Base-by-base conservation (phyloP, 2,113 vertebrate species). In the Forbesichthys papilliferus region DNA sequence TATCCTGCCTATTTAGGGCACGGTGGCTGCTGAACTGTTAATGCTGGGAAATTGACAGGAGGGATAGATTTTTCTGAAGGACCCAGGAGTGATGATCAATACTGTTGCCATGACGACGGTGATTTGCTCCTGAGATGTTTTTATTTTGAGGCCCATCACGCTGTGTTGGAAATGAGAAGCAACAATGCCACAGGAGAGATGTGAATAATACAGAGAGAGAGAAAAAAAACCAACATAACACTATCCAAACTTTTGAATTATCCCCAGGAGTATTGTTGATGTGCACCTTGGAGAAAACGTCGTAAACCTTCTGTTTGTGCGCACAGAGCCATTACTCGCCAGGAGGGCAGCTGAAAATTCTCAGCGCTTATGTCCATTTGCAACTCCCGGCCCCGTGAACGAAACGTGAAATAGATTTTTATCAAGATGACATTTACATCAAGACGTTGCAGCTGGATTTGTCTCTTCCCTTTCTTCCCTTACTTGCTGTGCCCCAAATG, bases 31-130 rank as follows among this genome's bases (percentile, higher is more conserved):
- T 83, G 77, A 89, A 88, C 84, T 84, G 79, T 87, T 88, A 83
- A 86, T 84, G 83, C 75, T 77, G 76, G 68, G 73, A 85, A 88
- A 88, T 87, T 87, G 88, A 88, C 82, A 83, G 74, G 81, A 77
- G 80, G 55, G 72, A 86, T 90, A 49, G 89, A 91, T 91, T 88
- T 84, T 80, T 85, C 80, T 72, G 68, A 12, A 85, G 83, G 81
- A 78, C 84, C 84, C 84, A 72, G 66, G 80, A 85, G 85, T 64
- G 73, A 78, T 89, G 86, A 88, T 89, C 86, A 70, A 89, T 92
- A 88, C 82, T 79, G 89, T 92, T 91, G 80, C 87, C 82, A 91
- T 91, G 88, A 89, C 81, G 86, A 87, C 77, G 83, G 77, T 68
- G 75, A 86, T 89, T 87, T 87, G 83, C 83, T 73, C 78, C 83